These are phyloP conservation scores for Acanthosepion lycidas DNA, from an alignment of 2,888 invertebrate species.

Conservation along the genomic window DNA sequence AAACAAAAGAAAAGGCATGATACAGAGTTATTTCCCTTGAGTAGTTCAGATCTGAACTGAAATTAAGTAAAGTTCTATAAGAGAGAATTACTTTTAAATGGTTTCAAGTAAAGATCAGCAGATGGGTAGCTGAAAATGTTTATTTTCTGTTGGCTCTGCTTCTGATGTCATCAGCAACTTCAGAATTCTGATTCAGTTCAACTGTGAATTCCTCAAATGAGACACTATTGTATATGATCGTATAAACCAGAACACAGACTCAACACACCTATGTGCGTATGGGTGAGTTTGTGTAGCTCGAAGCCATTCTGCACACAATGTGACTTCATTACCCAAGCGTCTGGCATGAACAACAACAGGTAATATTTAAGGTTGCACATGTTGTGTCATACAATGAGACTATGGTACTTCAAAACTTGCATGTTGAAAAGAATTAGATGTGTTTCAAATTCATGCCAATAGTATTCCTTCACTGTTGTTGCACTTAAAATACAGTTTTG, in stretches of 20 bases:
- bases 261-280: neutral
- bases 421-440: neutral
- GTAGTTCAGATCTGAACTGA: neutral
- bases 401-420: neutral
- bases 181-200: neutral
- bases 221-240: neutral
- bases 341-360: neutral
- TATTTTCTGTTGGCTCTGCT: neutral
- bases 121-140: neutral
- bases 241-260: neutral
- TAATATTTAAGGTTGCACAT: neutral
- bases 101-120: neutral
- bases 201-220: neutral
- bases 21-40: neutral
- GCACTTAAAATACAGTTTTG: constrained; percentile 25
- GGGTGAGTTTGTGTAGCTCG: neutral
- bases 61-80: neutral
- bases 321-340: neutral
- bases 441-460: constrained; percentile 33
- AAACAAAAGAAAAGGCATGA: neutral
- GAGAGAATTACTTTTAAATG: neutral
- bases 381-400: neutral
- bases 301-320: constrained; percentile 5
- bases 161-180: neutral
- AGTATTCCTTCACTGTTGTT: neutral